Evolutionary conservation across 2,888 invertebrate species (phyloP).

Genomic region (Sminthurides aquaticus): DNA sequence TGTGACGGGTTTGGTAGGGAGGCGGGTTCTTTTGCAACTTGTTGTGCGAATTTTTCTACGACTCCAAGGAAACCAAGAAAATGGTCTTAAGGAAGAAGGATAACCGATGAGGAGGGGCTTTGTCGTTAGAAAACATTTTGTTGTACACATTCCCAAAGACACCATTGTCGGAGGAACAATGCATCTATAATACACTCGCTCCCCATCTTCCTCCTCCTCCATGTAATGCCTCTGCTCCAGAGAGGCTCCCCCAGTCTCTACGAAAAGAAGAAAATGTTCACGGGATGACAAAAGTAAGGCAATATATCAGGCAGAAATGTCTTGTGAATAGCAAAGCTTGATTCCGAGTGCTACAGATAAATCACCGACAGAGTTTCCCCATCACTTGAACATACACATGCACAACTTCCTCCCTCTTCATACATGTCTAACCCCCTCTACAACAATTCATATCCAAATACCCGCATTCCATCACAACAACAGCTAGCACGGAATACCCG

Average conservation of each 20-base stretch:
- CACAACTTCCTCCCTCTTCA: not conserved
- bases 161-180: not conserved
- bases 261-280: not conserved
- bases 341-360: constrained; percentile 14
- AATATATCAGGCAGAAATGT: constrained; percentile 32
- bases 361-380: not conserved
- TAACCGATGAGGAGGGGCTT: not conserved
- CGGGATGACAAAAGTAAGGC: constrained; percentile 22
- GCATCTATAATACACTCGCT: not conserved
- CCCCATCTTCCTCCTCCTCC: too few relatives aligned
- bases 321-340: constrained; percentile 27
- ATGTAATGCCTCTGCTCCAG: too few relatives aligned
- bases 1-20: too few relatives aligned
- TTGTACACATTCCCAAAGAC: not conserved
- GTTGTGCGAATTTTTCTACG: not conserved
- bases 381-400: not conserved
- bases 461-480: too few relatives aligned
- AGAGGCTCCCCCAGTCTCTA: too few relatives aligned
- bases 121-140: not conserved
- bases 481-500: too few relatives aligned
- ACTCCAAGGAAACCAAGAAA: too few relatives aligned
- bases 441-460: too few relatives aligned
- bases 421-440: too few relatives aligned
- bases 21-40: not conserved
- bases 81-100: not conserved